Evolutionary conservation across 2,888 invertebrate species (phyloP), one percentile per base, ranked within the genome.

Genomic region (Hirtodrosophila alboralis): DNA sequence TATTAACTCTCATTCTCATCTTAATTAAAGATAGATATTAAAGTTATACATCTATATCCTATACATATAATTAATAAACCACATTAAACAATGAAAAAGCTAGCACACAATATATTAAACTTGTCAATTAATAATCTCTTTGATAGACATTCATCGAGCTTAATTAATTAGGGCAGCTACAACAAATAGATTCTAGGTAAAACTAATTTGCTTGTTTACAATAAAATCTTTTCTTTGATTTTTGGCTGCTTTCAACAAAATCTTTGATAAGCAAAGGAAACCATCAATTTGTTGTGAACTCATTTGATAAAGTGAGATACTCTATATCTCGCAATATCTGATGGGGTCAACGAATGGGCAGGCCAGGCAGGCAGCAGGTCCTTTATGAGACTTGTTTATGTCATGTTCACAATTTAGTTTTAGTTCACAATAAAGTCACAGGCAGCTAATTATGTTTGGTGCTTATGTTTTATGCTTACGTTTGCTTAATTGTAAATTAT

Each of bases 401-500:
- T 27, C 37, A 21, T 58, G 59, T 52, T 44, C 23, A 49, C 69
- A 62, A 56, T 73, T 73, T 58, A 59, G 77, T 77, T 73, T 67
- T 48, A 61, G 60, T 58, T 75, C 52, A 68, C 48, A 61, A 66
- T 66, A 71, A 71, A 77, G 61, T 63, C 58, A 66, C 62, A 45
- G 71, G 71, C 62, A 44, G 38, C 63, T 64, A 66, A 80, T 76
- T 80, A 80, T 69, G 84, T 37, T 52, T 48, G 73, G 68, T 60
- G 67, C 60, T 72, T 53, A 52, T 66, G 72, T 43, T 71, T 75
- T 57, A 68, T 84, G 84, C 84, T 66, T 74, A 61, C 78, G 81
- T 79, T 74, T 77, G 78, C 84, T 74, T 79, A 79, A 79, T 79
- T 79, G 78, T 84, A 70, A 79, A 84, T 80, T 79, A 77, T 84